Conservation (phyloP, 2,113 vertebrate species). For the Prietella phreatophila region DNA sequence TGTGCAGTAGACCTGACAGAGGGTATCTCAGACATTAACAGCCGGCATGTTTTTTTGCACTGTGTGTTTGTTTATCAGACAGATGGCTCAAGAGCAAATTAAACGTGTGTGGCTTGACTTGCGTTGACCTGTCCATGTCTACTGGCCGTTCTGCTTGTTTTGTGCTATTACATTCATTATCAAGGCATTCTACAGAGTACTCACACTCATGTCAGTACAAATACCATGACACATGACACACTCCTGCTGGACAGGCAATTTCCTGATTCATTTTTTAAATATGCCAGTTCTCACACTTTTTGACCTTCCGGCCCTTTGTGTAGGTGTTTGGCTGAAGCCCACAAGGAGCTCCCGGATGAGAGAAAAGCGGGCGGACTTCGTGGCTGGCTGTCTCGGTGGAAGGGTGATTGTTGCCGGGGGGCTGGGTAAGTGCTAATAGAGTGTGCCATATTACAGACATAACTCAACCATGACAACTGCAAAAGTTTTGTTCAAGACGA, state of each 20-base stretch:
- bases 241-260: background rate
- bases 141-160: conserved; percentile 16
- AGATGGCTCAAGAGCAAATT: conserved; percentile 9
- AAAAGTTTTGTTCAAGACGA: conserved; percentile 7
- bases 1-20: background rate
- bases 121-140: background rate
- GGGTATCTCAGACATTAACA: background rate
- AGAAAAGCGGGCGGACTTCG: conserved; percentile 94
- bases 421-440: conserved; percentile 76
- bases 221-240: background rate
- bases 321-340: conserved; percentile 89
- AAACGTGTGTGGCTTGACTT: background rate
- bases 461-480: conserved; percentile 38
- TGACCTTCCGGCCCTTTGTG: conserved; percentile 28
- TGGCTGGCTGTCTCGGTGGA: conserved; percentile 86
- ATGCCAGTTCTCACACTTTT: background rate
- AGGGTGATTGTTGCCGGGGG: conserved; percentile 86
- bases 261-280: background rate
- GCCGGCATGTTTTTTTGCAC: background rate
- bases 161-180: conserved; percentile 43
- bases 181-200: conserved; percentile 13
- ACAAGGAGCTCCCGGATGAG: conserved; percentile 85
- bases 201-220: conserved; percentile 14
- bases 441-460: conserved; percentile 22
- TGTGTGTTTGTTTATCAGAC: conserved; percentile 9